These are phyloP conservation scores for Cyrtorhinus lividipennis DNA, from an alignment of 1,140 invertebrate genomes.

Conservation along the genomic window DNA sequence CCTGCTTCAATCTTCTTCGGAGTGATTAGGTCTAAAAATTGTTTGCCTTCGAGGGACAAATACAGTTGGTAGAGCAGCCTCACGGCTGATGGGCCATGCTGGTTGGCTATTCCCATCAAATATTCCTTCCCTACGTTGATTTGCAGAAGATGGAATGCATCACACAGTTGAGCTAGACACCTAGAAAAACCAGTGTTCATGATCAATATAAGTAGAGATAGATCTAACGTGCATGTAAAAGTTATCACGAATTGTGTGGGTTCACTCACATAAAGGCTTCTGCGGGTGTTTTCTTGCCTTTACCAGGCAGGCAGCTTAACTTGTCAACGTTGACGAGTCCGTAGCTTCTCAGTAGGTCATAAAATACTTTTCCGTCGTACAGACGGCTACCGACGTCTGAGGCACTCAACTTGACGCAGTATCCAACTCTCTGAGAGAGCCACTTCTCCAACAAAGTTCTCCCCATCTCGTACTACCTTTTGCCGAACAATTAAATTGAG, in stretches of 20 bases:
- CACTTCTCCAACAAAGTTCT: neutral
- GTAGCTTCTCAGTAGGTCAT: neutral
- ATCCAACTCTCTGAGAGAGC: neutral
- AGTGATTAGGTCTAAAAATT: neutral
- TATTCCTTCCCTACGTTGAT: neutral
- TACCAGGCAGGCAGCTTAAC: neutral
- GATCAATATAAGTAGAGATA: neutral
- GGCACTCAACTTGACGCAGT: neutral
- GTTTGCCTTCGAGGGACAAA: neutral
- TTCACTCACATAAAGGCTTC: too few species aligned
- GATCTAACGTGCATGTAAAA: neutral
- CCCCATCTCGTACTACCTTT: neutral
- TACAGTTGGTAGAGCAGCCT: neutral
- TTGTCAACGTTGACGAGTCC: neutral
- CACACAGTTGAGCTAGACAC: neutral
- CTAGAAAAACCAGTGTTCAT: neutral
- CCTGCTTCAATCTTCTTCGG: neutral
- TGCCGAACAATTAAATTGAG: too few species aligned
- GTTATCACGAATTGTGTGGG: too few species aligned
- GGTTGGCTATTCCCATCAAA: neutral
- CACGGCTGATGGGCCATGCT: neutral
- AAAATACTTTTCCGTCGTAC: neutral
- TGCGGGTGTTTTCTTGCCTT: neutral
- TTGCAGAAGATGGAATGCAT: neutral
- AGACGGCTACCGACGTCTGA: neutral